A percentile compares a stretch with the other conserved stretches of the same genome.
Evolutionary conservation across 2,113 vertebrate genomes (phyloP).

Genomic region (Phainopepla nitens): DNA sequence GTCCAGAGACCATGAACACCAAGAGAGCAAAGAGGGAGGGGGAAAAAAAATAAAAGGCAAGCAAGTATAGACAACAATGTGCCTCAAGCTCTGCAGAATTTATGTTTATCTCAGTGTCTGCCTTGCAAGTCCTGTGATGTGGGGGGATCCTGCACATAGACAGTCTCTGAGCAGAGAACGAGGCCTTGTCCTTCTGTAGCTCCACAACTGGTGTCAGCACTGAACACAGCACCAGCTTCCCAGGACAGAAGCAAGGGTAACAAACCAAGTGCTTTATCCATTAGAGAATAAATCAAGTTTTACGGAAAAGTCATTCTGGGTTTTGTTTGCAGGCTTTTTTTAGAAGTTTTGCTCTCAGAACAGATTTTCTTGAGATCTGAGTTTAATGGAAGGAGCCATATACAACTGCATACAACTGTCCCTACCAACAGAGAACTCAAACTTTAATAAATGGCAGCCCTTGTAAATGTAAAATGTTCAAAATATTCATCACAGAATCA

Average conservation of each 20-base stretch:
- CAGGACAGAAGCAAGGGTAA: background rate
- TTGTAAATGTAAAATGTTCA: background rate
- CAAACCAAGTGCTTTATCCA: background rate
- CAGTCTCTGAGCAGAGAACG: background rate
- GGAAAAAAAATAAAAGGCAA: background rate
- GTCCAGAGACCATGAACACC: fast-evolving
- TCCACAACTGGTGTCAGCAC: background rate
- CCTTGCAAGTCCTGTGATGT: fast-evolving
- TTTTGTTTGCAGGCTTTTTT: background rate
- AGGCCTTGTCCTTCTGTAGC: background rate
- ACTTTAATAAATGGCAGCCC: background rate
- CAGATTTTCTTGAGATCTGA: background rate
- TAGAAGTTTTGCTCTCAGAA: background rate
- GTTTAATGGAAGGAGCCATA: background rate
- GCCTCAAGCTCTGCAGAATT: background rate
- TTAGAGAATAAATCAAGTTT: background rate
- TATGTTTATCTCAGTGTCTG: background rate
- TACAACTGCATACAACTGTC: background rate
- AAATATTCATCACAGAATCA: background rate
- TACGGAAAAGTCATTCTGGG: background rate
- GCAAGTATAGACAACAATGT: background rate
- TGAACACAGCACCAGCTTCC: background rate
- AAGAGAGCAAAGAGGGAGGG: background rate
- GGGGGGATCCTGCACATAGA: background rate
- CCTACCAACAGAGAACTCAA: background rate